Evolutionary conservation across 1,140 invertebrate genomes (phyloP).

Genomic region (Drosophila ironensis): DNA sequence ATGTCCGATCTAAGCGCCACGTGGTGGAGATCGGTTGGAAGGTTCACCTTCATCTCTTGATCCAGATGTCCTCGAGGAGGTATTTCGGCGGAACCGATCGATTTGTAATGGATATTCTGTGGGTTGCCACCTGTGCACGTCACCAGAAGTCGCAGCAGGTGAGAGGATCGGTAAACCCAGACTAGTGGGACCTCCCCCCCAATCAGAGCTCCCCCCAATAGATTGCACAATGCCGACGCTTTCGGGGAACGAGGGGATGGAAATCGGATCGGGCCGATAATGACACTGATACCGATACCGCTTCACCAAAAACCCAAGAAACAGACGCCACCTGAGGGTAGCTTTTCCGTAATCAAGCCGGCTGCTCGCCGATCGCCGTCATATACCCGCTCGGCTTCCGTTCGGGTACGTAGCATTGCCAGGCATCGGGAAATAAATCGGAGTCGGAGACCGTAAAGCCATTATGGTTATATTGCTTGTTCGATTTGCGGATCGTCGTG

Average conservation of each 20-base stretch:
- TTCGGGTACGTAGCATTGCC: too few species aligned
- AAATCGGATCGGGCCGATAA: slow-evolving; percentile 31
- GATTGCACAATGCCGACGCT: slow-evolving; percentile 29
- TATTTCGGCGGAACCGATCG: background rate
- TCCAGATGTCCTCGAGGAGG: background rate
- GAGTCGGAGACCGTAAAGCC: slow-evolving; percentile 44
- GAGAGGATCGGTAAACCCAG: slow-evolving; percentile 18
- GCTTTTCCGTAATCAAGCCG: slow-evolving; percentile 3
- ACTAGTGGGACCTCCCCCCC: too few species aligned
- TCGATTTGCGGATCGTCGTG: slow-evolving; percentile 41
- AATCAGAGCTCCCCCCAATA: background rate
- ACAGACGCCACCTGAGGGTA: slow-evolving; percentile 15
- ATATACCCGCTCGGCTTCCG: slow-evolving; percentile 31
- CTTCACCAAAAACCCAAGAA: slow-evolving; percentile 1
- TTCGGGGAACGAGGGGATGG: slow-evolving; percentile 10
- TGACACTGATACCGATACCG: slow-evolving; percentile 49
- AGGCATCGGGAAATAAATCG: slow-evolving; percentile 16
- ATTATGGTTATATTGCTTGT: slow-evolving; percentile 66
- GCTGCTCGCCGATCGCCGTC: slow-evolving; percentile 4
- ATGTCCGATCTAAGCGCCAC: slow-evolving; percentile 58
- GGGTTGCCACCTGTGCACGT: background rate
- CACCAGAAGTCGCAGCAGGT: slow-evolving; percentile 10
- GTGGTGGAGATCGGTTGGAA: slow-evolving; percentile 25
- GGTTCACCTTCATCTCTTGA: too few species aligned
- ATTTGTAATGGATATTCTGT: background rate